Conservation (phyloP, 2,797 vertebrate genomes). For the Myotis daubentonii region DNA sequence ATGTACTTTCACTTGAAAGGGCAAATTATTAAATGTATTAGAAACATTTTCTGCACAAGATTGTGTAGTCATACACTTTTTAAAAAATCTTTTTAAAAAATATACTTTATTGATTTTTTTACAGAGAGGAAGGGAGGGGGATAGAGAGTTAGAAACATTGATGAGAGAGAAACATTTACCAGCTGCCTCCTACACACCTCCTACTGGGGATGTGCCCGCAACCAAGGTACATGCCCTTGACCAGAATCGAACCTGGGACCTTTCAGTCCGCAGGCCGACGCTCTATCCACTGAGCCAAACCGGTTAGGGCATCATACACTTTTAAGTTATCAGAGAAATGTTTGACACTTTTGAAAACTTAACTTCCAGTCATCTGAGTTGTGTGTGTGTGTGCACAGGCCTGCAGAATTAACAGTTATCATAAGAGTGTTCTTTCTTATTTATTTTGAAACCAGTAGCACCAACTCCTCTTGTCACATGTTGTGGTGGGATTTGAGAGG, state of each 20-base stretch:
- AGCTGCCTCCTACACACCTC: no score
- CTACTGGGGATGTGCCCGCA: no score
- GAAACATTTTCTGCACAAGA: neutral
- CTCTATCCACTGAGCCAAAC: no score
- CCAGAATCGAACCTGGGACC: no score
- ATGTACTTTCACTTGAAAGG: neutral
- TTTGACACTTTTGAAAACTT: conserved; percentile 27
- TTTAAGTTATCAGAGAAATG: conserved; percentile 35
- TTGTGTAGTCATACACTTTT: neutral
- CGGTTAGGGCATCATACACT: neutral
- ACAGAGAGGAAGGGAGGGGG: no score
- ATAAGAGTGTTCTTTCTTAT: neutral
- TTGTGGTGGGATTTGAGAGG: neutral
- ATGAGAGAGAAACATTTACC: no score
- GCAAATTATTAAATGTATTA: neutral
- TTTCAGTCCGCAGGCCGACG: no score
- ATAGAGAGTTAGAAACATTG: no score
- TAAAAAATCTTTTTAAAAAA: no score
- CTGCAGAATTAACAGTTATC: neutral
- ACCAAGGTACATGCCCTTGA: no score
- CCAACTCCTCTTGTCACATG: neutral
- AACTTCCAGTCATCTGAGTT: neutral
- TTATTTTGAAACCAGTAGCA: conserved; percentile 35
- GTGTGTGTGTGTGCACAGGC: neutral
- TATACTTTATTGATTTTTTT: no score